phyloP scores from a whole-genome alignment of 2,888 invertebrate species.

The Platycheirus albimanus region DNA sequence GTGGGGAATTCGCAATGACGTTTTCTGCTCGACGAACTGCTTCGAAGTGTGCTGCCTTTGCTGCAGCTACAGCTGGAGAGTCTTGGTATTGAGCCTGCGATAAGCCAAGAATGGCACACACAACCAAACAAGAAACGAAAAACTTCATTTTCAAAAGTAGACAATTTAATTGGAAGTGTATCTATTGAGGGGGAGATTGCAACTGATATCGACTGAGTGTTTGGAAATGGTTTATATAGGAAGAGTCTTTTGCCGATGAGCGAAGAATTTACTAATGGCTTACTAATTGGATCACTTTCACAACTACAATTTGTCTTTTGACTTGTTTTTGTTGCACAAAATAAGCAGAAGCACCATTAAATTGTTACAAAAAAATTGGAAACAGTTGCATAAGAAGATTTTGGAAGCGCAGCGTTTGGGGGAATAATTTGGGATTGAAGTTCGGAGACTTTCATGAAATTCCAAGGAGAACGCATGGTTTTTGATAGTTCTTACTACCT shows the following conservation, averaged over 20 bases:
- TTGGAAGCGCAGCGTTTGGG: no score
- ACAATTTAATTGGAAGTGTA: neutral
- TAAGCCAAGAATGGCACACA: slow-evolving; percentile 20
- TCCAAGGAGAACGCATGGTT: no score
- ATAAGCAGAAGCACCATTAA: no score
- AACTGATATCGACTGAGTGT: slow-evolving; percentile 27
- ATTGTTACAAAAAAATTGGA: no score
- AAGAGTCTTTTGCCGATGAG: neutral
- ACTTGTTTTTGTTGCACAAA: no score
- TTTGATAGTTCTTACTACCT: no score
- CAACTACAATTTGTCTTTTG: no score
- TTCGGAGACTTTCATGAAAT: no score
- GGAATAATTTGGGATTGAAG: no score
- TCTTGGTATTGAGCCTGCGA: slow-evolving; percentile 81
- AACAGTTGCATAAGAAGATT: no score
- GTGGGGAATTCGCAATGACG: slow-evolving; percentile 75
- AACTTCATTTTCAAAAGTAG: slow-evolving; percentile 47
- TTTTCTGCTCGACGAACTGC: slow-evolving; percentile 80
- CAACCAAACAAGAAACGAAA: slow-evolving; percentile 34
- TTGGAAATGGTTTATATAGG: slow-evolving; percentile 26
- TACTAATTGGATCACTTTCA: slow-evolving; percentile 23
- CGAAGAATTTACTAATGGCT: slow-evolving; percentile 16
- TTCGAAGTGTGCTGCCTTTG: slow-evolving; percentile 80
- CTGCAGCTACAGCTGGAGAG: slow-evolving; percentile 82
- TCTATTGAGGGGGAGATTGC: neutral